A percentile compares a stretch with the other conserved stretches of the same genome.
These are phyloP conservation scores for Leptopilina boulardi DNA, from an alignment of 1,140 invertebrate genomes.

Conservation along the genomic window DNA sequence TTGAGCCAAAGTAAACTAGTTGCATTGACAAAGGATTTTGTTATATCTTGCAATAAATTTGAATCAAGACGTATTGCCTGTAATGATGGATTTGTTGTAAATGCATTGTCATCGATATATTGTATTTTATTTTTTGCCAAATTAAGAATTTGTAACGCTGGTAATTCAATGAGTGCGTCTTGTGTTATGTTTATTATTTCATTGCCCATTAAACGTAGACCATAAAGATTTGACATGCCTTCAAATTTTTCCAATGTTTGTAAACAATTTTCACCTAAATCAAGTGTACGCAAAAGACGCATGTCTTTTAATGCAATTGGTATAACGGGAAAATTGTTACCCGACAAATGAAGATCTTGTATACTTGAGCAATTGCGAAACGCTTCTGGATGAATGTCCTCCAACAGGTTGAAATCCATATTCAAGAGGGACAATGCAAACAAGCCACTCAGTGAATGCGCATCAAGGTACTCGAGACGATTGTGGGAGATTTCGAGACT, in stretches of 20 bases:
- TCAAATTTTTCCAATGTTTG: conserved; percentile 84
- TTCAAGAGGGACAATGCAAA: conserved; percentile 87
- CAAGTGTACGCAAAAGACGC: conserved; percentile 85
- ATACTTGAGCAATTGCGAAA: conserved; percentile 89
- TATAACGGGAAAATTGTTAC: conserved; percentile 85
- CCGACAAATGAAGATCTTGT: conserved; percentile 88
- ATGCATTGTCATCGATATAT: conserved; percentile 84
- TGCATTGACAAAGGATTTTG: conserved; percentile 84
- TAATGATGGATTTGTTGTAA: conserved; percentile 84
- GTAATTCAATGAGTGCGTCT: conserved; percentile 83
- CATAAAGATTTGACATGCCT: conserved; percentile 86
- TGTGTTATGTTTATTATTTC: conserved; percentile 85
- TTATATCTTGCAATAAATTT: conserved; percentile 87
- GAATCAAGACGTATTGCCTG: conserved; percentile 88
- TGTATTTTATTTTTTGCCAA: conserved; percentile 88
- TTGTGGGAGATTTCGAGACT: conserved; percentile 87
- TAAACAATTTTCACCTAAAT: conserved; percentile 89
- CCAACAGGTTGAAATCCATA: conserved; percentile 86
- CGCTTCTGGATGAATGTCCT: conserved; percentile 84
- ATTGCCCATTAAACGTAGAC: conserved; percentile 88
- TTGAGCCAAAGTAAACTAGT: conserved; percentile 88
- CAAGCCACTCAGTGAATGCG: conserved; percentile 87
- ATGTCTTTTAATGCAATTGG: conserved; percentile 86
- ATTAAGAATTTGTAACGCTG: conserved; percentile 87
- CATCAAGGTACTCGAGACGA: conserved; percentile 83